Evolutionary conservation across 2,888 invertebrate genomes (phyloP).

Genomic region (Hyposoter didymator): DNA sequence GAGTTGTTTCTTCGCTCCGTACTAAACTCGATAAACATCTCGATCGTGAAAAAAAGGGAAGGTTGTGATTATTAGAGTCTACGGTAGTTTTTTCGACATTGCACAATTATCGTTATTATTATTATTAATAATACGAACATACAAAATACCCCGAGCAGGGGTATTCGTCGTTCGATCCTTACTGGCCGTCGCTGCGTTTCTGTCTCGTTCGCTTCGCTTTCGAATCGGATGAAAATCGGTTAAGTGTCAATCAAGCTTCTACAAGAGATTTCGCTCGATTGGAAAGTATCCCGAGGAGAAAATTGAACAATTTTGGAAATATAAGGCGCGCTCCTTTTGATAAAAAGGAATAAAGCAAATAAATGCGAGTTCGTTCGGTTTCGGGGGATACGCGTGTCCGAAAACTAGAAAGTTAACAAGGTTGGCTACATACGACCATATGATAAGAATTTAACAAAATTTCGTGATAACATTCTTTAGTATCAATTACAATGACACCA

Average conservation of each 20-base stretch:
- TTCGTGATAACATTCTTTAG: too few species aligned
- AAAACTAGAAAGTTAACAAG: neutral
- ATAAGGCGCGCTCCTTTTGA: neutral
- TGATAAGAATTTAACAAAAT: too few species aligned
- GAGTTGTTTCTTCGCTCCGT: neutral
- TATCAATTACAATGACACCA: too few species aligned
- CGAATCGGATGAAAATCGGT: neutral
- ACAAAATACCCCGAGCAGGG: neutral
- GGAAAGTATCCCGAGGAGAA: neutral
- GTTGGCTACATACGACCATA: too few species aligned
- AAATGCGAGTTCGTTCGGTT: neutral
- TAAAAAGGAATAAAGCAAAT: neutral
- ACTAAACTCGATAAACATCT: neutral
- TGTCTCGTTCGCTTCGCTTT: neutral
- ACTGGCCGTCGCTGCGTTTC: neutral
- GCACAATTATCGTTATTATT: constrained; percentile 9
- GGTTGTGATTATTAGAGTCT: neutral
- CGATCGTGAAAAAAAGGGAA: neutral
- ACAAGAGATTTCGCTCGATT: neutral
- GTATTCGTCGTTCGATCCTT: neutral
- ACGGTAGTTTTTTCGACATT: constrained; percentile 3
- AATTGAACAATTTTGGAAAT: neutral
- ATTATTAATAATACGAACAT: constrained; percentile 8
- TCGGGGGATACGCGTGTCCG: neutral
- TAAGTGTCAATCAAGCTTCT: neutral